These are phyloP conservation scores for Loris lydekkerianus DNA, from an alignment of 2,797 vertebrate genomes.

Conservation along the genomic window DNA sequence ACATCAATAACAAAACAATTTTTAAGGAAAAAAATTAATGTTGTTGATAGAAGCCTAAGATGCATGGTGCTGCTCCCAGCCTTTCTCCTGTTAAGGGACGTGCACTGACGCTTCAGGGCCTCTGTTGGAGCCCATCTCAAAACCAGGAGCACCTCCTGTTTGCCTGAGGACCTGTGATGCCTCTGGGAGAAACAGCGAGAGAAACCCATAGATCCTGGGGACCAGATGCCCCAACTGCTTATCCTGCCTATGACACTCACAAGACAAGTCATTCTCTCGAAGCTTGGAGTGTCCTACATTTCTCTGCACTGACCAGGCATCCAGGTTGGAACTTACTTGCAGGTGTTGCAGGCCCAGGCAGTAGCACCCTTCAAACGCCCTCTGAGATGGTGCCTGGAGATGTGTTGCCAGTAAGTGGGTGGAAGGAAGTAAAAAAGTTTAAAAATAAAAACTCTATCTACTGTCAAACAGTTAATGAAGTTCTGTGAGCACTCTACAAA, in stretches of 20 bases:
- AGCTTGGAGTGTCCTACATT: fast-evolving
- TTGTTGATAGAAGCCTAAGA: background rate
- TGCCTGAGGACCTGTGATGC: background rate
- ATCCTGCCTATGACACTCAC: background rate
- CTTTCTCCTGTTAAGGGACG: background rate
- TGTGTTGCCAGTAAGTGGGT: background rate
- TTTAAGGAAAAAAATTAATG: background rate
- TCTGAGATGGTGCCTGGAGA: background rate
- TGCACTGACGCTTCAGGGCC: background rate
- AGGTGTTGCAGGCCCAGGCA: background rate
- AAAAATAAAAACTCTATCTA: background rate
- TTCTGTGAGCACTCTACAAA: background rate
- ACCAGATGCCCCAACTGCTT: background rate
- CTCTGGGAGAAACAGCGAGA: background rate
- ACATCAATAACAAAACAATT: background rate
- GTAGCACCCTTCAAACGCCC: background rate
- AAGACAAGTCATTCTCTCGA: background rate
- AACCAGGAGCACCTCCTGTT: background rate
- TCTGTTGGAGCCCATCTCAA: background rate
- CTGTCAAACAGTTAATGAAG: background rate
- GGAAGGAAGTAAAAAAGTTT: background rate
- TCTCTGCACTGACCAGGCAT: background rate
- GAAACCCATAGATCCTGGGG: background rate
- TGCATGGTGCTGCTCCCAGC: background rate
- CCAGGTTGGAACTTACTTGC: background rate